A percentile compares a stretch with the other conserved stretches of the same genome.
Conservation (phyloP, 2,113 vertebrate species). For the Perca schrenkii region DNA sequence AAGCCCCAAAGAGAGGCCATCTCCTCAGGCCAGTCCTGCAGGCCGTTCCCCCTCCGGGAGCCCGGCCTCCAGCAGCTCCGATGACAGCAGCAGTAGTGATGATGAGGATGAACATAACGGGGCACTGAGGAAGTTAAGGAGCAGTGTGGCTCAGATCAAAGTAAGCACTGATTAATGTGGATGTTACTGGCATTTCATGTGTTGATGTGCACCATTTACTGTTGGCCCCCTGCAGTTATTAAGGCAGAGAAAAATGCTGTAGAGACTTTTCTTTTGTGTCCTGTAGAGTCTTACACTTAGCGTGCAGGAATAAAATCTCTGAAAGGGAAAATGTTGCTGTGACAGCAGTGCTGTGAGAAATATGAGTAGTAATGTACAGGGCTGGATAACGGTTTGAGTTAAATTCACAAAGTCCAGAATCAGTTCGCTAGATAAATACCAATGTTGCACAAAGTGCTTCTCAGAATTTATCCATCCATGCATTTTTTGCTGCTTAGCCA, state of each 20-base stretch:
- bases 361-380: neutral
- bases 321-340: neutral
- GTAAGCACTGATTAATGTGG: slow-evolving; percentile 59
- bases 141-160: slow-evolving; percentile 84
- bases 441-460: neutral
- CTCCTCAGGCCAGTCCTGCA: slow-evolving; percentile 26
- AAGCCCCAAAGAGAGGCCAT: slow-evolving; percentile 18
- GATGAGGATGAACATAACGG: slow-evolving; percentile 70
- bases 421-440: neutral
- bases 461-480: neutral
- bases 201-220: neutral
- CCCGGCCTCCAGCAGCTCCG: slow-evolving; percentile 48
- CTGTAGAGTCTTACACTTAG: neutral
- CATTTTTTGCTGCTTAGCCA: too few relatives aligned
- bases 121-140: slow-evolving; percentile 75
- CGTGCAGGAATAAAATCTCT: neutral
- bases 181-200: neutral
- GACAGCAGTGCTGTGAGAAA: too few relatives aligned
- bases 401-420: neutral
- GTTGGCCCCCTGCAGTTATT: neutral
- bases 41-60: neutral
- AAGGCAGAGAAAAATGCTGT: too few relatives aligned
- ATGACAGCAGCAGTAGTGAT: slow-evolving; percentile 50
- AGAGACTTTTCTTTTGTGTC: too few relatives aligned
- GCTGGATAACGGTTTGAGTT: neutral